These are phyloP conservation scores for Hetaerina titia DNA, from an alignment of 2,888 invertebrate species.

Conservation along the genomic window DNA sequence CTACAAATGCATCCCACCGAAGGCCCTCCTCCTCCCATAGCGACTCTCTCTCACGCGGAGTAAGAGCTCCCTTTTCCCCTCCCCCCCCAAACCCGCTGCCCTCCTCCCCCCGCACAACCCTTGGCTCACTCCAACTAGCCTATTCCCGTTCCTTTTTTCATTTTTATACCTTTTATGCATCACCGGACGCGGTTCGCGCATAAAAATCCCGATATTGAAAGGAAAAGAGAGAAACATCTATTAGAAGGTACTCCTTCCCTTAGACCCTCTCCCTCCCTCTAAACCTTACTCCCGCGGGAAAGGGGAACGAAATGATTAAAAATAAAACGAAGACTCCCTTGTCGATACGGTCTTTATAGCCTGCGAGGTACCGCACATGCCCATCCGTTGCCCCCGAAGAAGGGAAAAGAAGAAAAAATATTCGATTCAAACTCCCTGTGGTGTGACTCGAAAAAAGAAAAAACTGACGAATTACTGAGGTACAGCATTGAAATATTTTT, in stretches of 20 bases:
- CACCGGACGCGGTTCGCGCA: neutral
- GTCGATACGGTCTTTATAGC: neutral
- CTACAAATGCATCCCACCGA: neutral
- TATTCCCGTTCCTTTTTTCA: neutral
- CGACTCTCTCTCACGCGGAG: neutral
- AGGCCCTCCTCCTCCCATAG: neutral
- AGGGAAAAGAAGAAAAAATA: neutral
- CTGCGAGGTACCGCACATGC: neutral
- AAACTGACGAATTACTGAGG: constrained; percentile 6
- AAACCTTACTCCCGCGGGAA: neutral
- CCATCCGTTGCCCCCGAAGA: no score
- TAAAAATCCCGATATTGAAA: neutral
- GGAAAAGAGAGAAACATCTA: neutral
- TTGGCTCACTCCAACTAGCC: neutral
- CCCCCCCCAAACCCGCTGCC: no score
- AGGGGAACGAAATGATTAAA: neutral
- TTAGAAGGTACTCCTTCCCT: neutral
- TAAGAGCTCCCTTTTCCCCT: neutral
- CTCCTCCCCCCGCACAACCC: neutral
- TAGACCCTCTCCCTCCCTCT: neutral
- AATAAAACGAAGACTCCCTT: neutral
- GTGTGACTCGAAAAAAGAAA: neutral
- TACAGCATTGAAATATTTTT: neutral
- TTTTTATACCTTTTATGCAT: neutral
- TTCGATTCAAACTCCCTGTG: neutral